Conservation (phyloP, 2,797 vertebrate species). For the Perodicticus potto region DNA sequence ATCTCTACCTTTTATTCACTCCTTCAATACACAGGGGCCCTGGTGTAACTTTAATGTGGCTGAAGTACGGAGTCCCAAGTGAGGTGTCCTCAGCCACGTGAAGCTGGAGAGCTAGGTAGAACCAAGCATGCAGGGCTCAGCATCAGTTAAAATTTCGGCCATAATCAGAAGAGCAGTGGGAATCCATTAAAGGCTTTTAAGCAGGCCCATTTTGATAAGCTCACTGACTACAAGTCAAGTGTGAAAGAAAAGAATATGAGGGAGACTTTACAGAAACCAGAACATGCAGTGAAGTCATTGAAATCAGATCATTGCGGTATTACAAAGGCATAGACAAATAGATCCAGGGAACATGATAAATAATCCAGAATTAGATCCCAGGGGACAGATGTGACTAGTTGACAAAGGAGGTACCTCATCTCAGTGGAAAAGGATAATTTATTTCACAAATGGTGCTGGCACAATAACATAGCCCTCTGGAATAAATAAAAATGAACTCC, state of each 20-base stretch:
- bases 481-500: neutral
- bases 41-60: neutral
- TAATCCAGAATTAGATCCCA: conserved; percentile 33
- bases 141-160: conserved; percentile 11
- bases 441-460: neutral
- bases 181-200: conserved; percentile 72
- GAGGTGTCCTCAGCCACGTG: neutral
- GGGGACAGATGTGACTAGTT: neutral
- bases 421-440: neutral
- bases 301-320: conserved; percentile 52
- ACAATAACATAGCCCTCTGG: no score
- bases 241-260: conserved; percentile 58
- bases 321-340: conserved; percentile 11
- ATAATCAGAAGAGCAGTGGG: conserved; percentile 13
- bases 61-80: neutral
- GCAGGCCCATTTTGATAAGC: conserved; percentile 61
- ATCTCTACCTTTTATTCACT: neutral
- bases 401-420: neutral
- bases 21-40: neutral
- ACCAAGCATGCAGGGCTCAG: neutral
- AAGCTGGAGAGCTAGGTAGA: neutral
- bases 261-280: conserved; percentile 64
- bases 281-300: conserved; percentile 51
- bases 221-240: conserved; percentile 65
- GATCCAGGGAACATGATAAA: neutral